Conservation (phyloP, 2,888 invertebrate species). For the Polydrusus cervinus region DNA sequence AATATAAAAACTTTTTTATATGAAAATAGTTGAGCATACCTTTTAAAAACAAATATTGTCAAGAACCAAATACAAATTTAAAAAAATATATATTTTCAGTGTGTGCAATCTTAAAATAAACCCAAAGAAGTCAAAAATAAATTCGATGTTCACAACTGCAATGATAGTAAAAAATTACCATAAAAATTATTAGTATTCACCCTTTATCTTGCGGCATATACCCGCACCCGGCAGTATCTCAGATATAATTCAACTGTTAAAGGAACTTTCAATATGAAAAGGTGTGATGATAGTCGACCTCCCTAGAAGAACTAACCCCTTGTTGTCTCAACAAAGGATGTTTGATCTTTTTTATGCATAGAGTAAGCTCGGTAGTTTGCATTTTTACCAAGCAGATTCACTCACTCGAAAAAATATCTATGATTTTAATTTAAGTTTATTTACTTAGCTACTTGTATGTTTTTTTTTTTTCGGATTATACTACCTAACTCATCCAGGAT, state of each 20-base stretch:
- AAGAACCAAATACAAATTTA: too few relatives aligned
- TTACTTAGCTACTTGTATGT: slow-evolving; percentile 43
- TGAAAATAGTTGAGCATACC: too few relatives aligned
- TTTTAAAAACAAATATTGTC: too few relatives aligned
- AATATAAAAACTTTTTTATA: too few relatives aligned
- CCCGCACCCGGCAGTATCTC: slow-evolving; percentile 63
- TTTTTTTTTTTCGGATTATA: slow-evolving; percentile 21
- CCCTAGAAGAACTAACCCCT: slow-evolving; percentile 65
- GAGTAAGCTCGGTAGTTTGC: slow-evolving; percentile 57
- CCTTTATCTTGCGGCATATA: slow-evolving; percentile 57
- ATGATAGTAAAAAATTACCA: slow-evolving; percentile 47
- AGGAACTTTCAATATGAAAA: slow-evolving; percentile 63
- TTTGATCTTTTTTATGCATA: slow-evolving; percentile 61
- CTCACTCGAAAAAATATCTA: slow-evolving; percentile 61
- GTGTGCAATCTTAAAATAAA: neutral
- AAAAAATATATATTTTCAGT: neutral
- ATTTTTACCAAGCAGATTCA: slow-evolving; percentile 56
- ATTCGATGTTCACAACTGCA: slow-evolving; percentile 35
- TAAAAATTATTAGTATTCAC: slow-evolving; percentile 60
- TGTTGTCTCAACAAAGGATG: slow-evolving; percentile 62
- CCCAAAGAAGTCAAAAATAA: slow-evolving; percentile 36
- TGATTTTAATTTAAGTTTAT: slow-evolving; percentile 58
- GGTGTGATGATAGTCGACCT: slow-evolving; percentile 68
- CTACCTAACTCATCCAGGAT: slow-evolving; percentile 1
- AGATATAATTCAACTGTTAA: slow-evolving; percentile 65